A percentile compares a stretch with the other conserved stretches of the same genome.
phyloP scores from a whole-genome alignment of 1,140 invertebrate genomes.

The Hyles vespertilio region DNA sequence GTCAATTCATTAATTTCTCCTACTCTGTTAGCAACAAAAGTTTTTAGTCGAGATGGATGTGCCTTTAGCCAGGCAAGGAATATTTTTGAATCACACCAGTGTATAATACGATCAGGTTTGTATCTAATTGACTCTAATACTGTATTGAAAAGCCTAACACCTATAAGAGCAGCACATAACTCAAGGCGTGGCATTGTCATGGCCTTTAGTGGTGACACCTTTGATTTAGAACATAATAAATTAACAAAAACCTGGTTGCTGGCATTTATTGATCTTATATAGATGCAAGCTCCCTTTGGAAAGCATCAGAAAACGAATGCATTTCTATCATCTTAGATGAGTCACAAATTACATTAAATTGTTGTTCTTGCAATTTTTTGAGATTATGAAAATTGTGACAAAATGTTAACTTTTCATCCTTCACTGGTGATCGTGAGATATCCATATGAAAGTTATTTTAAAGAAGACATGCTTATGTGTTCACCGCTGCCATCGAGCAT shows the following conservation, averaged over 20 bases:
- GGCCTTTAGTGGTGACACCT: conserved; percentile 41
- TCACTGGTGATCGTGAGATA: no score
- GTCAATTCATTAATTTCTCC: conserved; percentile 40
- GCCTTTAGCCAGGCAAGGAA: conserved; percentile 48
- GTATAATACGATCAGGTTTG: conserved; percentile 1
- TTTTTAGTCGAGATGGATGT: conserved; percentile 36
- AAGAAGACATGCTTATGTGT: no score
- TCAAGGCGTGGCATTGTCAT: conserved; percentile 39
- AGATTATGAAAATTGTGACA: conserved; percentile 4
- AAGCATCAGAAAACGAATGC: conserved; percentile 21
- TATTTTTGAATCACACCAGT: conserved; percentile 55
- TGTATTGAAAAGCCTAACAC: not conserved
- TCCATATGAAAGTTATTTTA: no score
- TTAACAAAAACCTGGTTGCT: not conserved
- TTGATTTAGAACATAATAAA: conserved; percentile 36
- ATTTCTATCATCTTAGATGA: conserved; percentile 6
- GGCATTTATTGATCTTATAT: conserved; percentile 11
- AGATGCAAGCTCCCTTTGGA: conserved; percentile 10
- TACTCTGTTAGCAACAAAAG: conserved; percentile 55
- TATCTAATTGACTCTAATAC: conserved; percentile 5
- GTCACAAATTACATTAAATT: not conserved
- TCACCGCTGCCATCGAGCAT: no score
- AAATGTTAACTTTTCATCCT: conserved; percentile 18
- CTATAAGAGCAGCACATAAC: conserved; percentile 29
- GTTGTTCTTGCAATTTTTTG: conserved; percentile 5